Base-by-base conservation (phyloP, 37 sponge, comb jelly and placozoan species). In the Tethya wilhelma region DNA sequence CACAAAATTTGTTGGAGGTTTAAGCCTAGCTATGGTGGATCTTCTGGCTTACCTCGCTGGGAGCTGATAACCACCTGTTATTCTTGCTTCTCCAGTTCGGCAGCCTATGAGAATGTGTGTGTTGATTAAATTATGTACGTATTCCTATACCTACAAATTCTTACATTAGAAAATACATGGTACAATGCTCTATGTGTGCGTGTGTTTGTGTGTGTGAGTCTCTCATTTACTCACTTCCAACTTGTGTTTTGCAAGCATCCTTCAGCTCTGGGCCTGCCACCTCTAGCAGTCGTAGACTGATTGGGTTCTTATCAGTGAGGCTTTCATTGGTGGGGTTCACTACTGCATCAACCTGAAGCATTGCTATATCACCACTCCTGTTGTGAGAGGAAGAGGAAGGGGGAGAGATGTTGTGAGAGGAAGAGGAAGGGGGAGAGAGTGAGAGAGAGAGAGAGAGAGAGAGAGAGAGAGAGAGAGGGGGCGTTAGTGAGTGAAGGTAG, bases 321-420 rank as follows among this genome's bases (percentile, higher is more conserved):
- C 67, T 87, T 57, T 94, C 95, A 75, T 92, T 94, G 64, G 89
- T 94, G 8, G 95, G 87, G 64, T 91, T 94, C 20, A 91, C 89
- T 5, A 94, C 72, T 0, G 92, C 85, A 44, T 83, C 89, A 32
- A 87, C 78, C 30, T 68, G 46, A 12, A 94, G 64, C 20, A 29
- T 39, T 0, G 93, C 78, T 0, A 94, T 75, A 55, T 94, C 95
- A 12, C 95, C 95, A 26, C 37, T 42, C 89, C 93, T 92, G 68
- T 20, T n/a, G n/a, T n/a, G n/a, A n/a, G n/a, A n/a, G n/a, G n/a
- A n/a, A n/a, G n/a, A n/a, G n/a, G n/a, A n/a, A n/a, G n/a, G n/a
- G n/a, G n/a, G n/a, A n/a, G n/a, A n/a, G n/a, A n/a, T n/a, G n/a
- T n/a, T n/a, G n/a, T n/a, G n/a, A n/a, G n/a, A n/a, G n/a, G n/a